Base-by-base conservation (phyloP, 92 coral and sea anemone genomes). In the Parazoanthus darwini region DNA sequence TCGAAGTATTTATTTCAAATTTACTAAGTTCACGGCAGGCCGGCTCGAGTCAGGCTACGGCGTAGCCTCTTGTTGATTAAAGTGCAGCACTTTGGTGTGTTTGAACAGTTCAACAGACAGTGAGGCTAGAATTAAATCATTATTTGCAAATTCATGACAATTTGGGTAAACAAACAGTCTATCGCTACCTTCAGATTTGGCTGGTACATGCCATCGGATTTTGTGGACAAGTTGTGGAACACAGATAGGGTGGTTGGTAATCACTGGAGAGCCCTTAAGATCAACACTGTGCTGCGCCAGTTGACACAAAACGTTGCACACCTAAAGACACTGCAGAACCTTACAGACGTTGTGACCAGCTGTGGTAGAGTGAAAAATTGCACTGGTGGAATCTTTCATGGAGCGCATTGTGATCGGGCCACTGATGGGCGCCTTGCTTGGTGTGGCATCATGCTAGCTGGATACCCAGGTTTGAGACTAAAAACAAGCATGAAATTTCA, bases 181-280 rank as follows among this genome's bases (percentile, higher is more conserved):
- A 14, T 38, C 72, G 35, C 43, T 63, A 33, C 63, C 23, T 85
- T 1, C 82, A 94, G 98, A 88, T 94, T 93, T 91, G 98, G 98
- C 80, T 94, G 98, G 95, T 94, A 91, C 92, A 81, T 94, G 56
- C 94, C 98, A 39, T 86, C 90, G 22, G 74, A 80, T 23, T 91
- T 94, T 91, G 95, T 93, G 43, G 87, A 93, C 46, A 74, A 39
- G n/a, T 79, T 89, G 67, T 94, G 98, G 98, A 74, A 72, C 29
- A 82, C 80, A 4, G 90, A 89, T 78, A 91, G 66, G n/a, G 74
- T 91, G 7, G 80, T 94, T n/a, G 96, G 92, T 18, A 93, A 93
- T 74, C 89, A 90, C 82, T 94, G 98, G 98, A 91, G 93, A 54
- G 91, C 95, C 29, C 82, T 94, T 18, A 85, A 54, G 74, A 67